Conservation (phyloP, 2,888 invertebrate species). For the Galeopsomyia nigrocyanea region DNA sequence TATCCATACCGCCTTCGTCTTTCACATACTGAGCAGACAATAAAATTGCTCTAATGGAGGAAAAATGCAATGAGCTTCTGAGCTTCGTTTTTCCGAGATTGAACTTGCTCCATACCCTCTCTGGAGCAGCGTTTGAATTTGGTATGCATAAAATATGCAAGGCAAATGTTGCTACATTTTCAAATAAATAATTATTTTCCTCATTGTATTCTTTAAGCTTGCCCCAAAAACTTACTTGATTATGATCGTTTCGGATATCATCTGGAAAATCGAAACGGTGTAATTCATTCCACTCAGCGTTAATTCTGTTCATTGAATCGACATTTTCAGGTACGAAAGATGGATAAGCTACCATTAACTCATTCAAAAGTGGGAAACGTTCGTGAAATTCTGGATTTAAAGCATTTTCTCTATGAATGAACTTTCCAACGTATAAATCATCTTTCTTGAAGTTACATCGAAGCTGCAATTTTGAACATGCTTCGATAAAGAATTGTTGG, state of each 20-base stretch:
- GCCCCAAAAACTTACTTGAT: background rate
- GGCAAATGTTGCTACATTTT: background rate
- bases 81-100: background rate
- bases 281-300: background rate
- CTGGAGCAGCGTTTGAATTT: background rate
- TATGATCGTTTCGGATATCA: background rate
- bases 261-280: background rate
- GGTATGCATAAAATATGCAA: background rate
- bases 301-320: background rate
- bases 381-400: background rate
- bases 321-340: background rate
- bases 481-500: background rate
- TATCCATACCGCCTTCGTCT: background rate
- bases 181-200: background rate
- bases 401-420: background rate
- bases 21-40: background rate
- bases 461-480: background rate
- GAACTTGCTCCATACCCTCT: background rate
- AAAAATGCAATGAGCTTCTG: background rate
- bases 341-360: background rate
- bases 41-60: background rate
- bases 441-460: background rate
- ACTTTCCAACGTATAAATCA: background rate
- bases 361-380: background rate
- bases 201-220: background rate